Base-by-base conservation (phyloP, 2,113 vertebrate genomes). In the Aix galericulata region DNA sequence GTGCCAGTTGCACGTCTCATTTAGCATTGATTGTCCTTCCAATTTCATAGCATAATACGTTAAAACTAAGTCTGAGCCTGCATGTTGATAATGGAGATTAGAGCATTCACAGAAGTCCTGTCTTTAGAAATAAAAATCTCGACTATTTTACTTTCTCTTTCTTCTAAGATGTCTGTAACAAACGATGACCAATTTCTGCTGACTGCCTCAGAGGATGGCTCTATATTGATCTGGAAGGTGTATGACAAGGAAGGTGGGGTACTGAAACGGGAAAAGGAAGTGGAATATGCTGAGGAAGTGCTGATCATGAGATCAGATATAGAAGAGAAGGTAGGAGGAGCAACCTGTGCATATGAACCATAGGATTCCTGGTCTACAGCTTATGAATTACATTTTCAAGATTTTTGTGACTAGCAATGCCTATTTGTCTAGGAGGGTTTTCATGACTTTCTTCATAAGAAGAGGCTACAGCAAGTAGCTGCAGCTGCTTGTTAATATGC, bases 301-400 rank as follows among this genome's bases (percentile, higher is more conserved):
- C 98, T 99, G 13, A 98, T 99, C 91, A 99, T 98, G 84, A 99
- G 96, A 97, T 98, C 98, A 59, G 98, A 99, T 92, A 97, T 99
- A 97, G 98, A 99, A 36, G 98, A 99, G 88, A 99, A 99, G 98
- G 99, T 99, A 96, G 92, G 97, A 92, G 38, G 90, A 93, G 26
- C 25, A 56, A 26, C 50, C 48, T 69, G 21, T 73, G 25, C 60
- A 73, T 29, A 36, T 27, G 40, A 72, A 60, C 36, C 16, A 9
- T n/a, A 48, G 42, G 11, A 76, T 63, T 92, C 53, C 58, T 84
- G 40, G 17, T 29, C 67, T 78, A 34, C 56, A 71, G 25, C 13
- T 81, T 86, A 75, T 83, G 36, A 88, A 55, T 46, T 77, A 59
- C 14, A 15, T 69, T 71, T 87, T 8, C 13, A 46, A 64, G 31